phyloP scores from a whole-genome alignment of 2,888 invertebrate species.

The Drosophila parthenogenetica region DNA sequence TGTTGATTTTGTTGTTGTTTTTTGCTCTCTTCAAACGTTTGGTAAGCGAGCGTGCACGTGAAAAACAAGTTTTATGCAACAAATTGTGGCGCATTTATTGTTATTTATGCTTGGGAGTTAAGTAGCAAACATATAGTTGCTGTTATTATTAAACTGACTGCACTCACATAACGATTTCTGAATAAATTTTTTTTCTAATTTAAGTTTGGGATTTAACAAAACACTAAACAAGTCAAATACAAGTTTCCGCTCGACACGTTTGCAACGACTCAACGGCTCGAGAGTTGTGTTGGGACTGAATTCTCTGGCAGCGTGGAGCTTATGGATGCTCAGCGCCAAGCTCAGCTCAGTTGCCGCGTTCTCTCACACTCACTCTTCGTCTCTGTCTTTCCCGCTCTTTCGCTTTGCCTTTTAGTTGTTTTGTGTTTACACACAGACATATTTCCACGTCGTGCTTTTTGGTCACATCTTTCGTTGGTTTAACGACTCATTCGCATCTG shows the following conservation, averaged over 20 bases:
- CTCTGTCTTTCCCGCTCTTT: slow-evolving; percentile 7
- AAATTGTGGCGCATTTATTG: slow-evolving; percentile 37
- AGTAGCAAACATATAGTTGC: slow-evolving; percentile 2
- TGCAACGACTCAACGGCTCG: slow-evolving; percentile 62
- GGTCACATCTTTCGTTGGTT: slow-evolving; percentile 70
- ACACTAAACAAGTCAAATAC: not conserved
- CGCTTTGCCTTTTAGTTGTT: slow-evolving; percentile 34
- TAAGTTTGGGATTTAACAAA: slow-evolving; percentile 6
- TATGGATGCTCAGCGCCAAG: slow-evolving; percentile 54
- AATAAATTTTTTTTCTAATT: not conserved
- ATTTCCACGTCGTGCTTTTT: slow-evolving; percentile 59
- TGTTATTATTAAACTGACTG: slow-evolving; percentile 21
- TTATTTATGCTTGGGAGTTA: slow-evolving; percentile 4
- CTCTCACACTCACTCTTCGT: slow-evolving; percentile 1
- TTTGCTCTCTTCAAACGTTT: slow-evolving; percentile 42
- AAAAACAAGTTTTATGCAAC: slow-evolving; percentile 77
- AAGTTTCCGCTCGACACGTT: slow-evolving; percentile 65
- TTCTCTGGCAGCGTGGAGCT: slow-evolving; percentile 40
- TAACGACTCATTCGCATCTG: slow-evolving; percentile 40
- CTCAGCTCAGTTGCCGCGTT: slow-evolving; percentile 43
- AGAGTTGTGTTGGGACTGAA: slow-evolving; percentile 66
- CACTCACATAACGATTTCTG: slow-evolving; percentile 48
- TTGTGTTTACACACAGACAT: slow-evolving; percentile 57
- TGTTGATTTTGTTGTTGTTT: not conserved
- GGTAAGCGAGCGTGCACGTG: slow-evolving; percentile 56